Evolutionary conservation across 2,113 vertebrate genomes (phyloP).

Genomic region (Loxodonta africana): DNA sequence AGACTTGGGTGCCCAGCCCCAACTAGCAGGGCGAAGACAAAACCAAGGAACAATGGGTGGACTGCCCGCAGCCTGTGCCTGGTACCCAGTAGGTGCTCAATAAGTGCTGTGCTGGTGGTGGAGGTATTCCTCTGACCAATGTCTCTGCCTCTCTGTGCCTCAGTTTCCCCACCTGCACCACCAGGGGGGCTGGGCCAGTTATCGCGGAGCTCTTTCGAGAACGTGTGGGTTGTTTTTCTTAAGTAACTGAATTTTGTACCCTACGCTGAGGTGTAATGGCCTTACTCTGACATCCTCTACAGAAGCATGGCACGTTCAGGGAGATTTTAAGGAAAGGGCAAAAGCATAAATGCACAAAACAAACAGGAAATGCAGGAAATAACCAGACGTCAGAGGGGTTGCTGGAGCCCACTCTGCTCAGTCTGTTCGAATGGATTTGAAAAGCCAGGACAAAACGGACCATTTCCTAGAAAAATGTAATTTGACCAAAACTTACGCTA

Average conservation of each 20-base stretch:
- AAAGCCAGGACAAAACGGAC: not conserved
- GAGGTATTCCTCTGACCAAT: not conserved
- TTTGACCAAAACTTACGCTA: not conserved
- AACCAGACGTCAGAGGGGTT: rapidly evolving
- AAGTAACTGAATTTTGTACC: rapidly evolving
- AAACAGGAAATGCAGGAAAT: no score
- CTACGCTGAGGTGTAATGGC: rapidly evolving
- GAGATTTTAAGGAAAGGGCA: no score
- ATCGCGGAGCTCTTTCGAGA: not conserved
- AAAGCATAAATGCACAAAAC: not conserved
- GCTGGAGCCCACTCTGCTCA: rapidly evolving
- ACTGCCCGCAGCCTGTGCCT: no score
- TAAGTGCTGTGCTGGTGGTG: rapidly evolving
- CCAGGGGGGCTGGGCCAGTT: not conserved
- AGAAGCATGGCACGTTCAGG: rapidly evolving
- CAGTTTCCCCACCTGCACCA: not conserved
- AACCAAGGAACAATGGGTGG: not conserved
- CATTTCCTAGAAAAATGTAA: not conserved
- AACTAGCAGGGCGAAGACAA: not conserved
- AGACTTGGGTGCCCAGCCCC: not conserved
- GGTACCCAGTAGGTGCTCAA: not conserved
- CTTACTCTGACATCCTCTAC: rapidly evolving
- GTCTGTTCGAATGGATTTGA: rapidly evolving
- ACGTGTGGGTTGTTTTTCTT: not conserved
- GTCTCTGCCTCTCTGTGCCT: not conserved